Conservation (phyloP, 2,888 invertebrate species). For the Myathropa florea region DNA sequence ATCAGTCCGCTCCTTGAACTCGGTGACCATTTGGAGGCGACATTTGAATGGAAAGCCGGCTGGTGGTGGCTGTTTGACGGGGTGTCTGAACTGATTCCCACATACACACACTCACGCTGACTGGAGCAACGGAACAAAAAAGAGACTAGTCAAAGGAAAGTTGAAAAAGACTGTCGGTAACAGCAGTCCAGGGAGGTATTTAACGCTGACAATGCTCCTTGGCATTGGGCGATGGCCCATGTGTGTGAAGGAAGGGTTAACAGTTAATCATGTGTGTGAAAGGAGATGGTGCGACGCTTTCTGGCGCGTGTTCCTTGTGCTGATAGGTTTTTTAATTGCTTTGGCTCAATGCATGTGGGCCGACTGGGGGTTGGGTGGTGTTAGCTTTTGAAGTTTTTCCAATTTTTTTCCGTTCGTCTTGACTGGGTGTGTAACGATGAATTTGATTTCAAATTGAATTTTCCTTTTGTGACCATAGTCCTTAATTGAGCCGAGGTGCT, state of each 20-base stretch:
- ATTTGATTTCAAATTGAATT: background rate
- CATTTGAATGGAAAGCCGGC: slow-evolving; percentile 52
- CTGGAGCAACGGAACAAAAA: background rate
- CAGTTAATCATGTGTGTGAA: slow-evolving; percentile 31
- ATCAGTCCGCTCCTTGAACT: slow-evolving; percentile 15
- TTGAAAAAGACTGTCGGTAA: slow-evolving; percentile 45
- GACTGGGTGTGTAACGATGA: background rate
- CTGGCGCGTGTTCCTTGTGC: slow-evolving; percentile 29
- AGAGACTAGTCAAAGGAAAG: slow-evolving; percentile 45
- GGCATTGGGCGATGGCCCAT: background rate
- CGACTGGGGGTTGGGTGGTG: background rate
- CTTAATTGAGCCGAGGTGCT: background rate
- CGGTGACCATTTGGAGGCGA: slow-evolving; percentile 39
- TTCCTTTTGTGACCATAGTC: background rate
- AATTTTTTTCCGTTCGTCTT: background rate
- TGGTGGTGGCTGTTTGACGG: slow-evolving; percentile 3
- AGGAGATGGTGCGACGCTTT: slow-evolving; percentile 15
- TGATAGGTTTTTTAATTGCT: slow-evolving; percentile 52
- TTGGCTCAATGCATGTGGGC: background rate
- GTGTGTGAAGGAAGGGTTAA: slow-evolving; percentile 34
- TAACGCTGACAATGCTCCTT: background rate
- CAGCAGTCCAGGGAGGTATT: slow-evolving; percentile 27
- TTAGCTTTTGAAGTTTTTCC: background rate
- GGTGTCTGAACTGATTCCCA: slow-evolving; percentile 40
- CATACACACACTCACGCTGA: background rate